Evolutionary conservation across 2,113 vertebrate genomes (phyloP).

Genomic region (Patagioenas fasciata): DNA sequence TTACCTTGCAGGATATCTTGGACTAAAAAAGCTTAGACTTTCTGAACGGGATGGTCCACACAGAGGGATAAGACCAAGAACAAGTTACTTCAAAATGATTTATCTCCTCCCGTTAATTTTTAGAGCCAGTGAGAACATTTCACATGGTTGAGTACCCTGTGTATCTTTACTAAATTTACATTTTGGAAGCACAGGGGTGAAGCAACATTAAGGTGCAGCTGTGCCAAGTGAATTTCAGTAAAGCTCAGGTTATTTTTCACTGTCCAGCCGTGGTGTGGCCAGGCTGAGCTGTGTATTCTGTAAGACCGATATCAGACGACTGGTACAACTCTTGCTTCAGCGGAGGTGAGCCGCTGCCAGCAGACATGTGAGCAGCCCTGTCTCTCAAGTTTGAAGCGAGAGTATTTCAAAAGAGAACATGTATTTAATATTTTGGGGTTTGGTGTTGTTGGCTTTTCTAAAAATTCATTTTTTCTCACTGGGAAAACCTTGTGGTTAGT

Average conservation of each 20-base stretch:
- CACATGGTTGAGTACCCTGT: background rate
- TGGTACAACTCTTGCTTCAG: conserved; percentile 40
- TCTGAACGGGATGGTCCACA: background rate
- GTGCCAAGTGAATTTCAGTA: background rate
- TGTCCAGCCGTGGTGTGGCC: background rate
- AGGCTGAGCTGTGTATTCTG: background rate
- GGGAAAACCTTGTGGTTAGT: conserved; percentile 52
- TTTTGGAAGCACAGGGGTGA: background rate
- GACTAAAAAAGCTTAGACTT: background rate
- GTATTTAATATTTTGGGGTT: background rate
- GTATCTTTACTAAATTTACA: conserved; percentile 27
- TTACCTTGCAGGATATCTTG: background rate
- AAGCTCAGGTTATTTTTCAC: background rate
- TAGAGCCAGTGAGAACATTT: conserved; percentile 3
- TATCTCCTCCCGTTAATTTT: conserved; percentile 25
- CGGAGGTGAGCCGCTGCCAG: conserved; percentile 17
- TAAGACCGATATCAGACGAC: conserved; percentile 41
- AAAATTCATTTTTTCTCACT: background rate
- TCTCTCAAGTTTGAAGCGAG: background rate
- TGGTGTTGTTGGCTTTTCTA: background rate
- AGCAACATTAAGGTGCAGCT: background rate
- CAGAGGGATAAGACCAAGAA: background rate
- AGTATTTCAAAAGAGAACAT: background rate
- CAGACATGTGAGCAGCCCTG: conserved; percentile 9
- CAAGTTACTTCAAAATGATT: background rate